Percentiles rank a stretch among this genome's conserved stretches.
phyloP scores from a whole-genome alignment of 2,113 vertebrate genomes.

The Rhadina sibilatrix region DNA sequence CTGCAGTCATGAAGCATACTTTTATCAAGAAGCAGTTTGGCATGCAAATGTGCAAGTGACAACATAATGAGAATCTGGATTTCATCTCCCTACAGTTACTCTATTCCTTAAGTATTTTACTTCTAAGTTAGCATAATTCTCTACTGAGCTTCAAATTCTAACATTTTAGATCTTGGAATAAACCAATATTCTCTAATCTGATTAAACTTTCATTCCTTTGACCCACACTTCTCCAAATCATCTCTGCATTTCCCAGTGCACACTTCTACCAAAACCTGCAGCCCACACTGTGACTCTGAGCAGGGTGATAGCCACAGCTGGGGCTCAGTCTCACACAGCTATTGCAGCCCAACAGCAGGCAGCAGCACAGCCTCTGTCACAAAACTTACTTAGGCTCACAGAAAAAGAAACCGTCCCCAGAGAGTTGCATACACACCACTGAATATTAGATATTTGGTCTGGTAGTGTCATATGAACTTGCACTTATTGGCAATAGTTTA shows the following conservation, averaged over 20 bases:
- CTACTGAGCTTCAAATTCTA: not conserved
- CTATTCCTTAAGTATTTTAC: not conserved
- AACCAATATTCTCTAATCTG: not conserved
- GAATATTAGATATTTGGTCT: not conserved
- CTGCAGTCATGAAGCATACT: not conserved
- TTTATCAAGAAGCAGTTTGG: not conserved
- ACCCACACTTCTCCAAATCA: not conserved
- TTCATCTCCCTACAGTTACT: not conserved
- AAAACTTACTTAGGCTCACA: not conserved
- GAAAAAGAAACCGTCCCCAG: not conserved
- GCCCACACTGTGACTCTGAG: not conserved
- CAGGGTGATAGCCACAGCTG: not conserved
- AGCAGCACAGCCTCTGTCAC: not conserved
- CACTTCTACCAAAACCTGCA: not conserved
- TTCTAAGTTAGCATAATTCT: not conserved
- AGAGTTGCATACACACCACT: not conserved
- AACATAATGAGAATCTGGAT: not conserved
- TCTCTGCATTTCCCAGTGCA: not conserved
- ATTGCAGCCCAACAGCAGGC: not conserved
- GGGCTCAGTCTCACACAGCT: not conserved
- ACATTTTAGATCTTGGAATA: not conserved
- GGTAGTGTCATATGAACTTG: not conserved
- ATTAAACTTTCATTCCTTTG: slow-evolving; percentile 7
- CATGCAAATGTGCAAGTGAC: not conserved
- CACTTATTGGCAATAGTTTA: not conserved